Base-by-base conservation (phyloP, 2,113 vertebrate genomes). In the Stigmatopora argus region DNA sequence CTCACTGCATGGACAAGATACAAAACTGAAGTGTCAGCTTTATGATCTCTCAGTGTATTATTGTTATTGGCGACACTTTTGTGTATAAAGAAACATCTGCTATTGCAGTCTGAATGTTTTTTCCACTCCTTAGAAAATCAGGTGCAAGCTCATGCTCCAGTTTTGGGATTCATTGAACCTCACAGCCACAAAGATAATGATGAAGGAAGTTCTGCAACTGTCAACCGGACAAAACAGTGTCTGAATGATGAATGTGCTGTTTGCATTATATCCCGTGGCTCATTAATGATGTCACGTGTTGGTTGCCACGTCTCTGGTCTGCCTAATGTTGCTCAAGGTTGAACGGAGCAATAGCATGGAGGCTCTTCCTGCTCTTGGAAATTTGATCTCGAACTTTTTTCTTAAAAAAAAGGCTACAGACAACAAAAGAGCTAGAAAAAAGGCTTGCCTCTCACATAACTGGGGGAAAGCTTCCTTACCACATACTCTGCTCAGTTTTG, bases 151-250 rank as follows among this genome's bases (percentile, higher is more conserved):
- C 11, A 44, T 44, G n/a, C 34, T 56, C 34, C 26, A 60, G 62
- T 56, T 75, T 58, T 52, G 1, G n/a, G 58, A 47, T 19, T 23
- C 41, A 4, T 61, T 38, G 13, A 45, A n/a, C 45, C 48, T 38
- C 10, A n/a, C 17, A 15, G 45, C 57, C 61, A 65, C 70, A 67
- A 17, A 67, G 31, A 74, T 63, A 66, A 65, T 19, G n/a, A 19
- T 71, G 34, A 75, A 78, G 72, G 62, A 67, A 71, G 38, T 72
- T 75, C 23, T 67, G 52, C 11, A 18, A 49, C 58, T 62, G 64
- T 61, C 56, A 82, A 61, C 13, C 62, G 70, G 62, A 79, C 67
- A 70, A 80, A 83, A 83, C 76, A 85, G 52, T 81, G 67, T 80
- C 81, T 62, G 18, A 62, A 72, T 78, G 70, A 79, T 44, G 70